Conservation (phyloP, 2,888 invertebrate species). For the Sminthurinus aureus region DNA sequence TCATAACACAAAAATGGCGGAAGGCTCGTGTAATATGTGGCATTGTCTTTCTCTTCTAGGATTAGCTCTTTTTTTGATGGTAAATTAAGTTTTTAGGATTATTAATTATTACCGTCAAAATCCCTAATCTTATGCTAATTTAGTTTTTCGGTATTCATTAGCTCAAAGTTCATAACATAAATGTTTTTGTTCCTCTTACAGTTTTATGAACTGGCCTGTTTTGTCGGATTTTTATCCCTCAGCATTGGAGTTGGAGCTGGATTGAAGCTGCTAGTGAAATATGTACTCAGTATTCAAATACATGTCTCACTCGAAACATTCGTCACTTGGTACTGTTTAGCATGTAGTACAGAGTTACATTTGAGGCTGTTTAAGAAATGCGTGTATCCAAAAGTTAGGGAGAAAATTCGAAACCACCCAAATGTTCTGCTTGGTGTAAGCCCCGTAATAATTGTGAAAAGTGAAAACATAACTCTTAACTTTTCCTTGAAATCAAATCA, state of each 20-base stretch:
- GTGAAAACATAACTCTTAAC: too few relatives aligned
- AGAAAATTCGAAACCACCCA: background rate
- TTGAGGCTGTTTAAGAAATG: background rate
- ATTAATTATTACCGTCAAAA: too few relatives aligned
- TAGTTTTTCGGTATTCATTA: too few relatives aligned
- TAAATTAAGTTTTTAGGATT: too few relatives aligned
- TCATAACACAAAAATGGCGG: too few relatives aligned
- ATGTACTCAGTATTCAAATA: background rate
- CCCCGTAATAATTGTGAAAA: background rate
- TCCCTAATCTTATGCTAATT: too few relatives aligned
- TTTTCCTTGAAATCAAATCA: too few relatives aligned
- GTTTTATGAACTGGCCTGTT: conserved; percentile 27
- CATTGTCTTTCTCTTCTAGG: too few relatives aligned
- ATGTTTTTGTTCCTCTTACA: background rate
- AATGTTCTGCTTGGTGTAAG: conserved; percentile 7
- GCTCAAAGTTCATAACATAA: background rate
- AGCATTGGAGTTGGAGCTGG: conserved; percentile 24
- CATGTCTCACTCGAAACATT: background rate
- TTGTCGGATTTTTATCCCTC: conserved; percentile 26
- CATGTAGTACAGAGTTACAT: background rate
- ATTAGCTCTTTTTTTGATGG: too few relatives aligned
- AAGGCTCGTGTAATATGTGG: too few relatives aligned
- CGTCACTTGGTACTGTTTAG: conserved; percentile 24
- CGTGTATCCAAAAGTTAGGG: background rate
- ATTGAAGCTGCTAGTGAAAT: background rate